phyloP scores from a whole-genome alignment of 2,888 invertebrate genomes.

The Spisula solida region DNA sequence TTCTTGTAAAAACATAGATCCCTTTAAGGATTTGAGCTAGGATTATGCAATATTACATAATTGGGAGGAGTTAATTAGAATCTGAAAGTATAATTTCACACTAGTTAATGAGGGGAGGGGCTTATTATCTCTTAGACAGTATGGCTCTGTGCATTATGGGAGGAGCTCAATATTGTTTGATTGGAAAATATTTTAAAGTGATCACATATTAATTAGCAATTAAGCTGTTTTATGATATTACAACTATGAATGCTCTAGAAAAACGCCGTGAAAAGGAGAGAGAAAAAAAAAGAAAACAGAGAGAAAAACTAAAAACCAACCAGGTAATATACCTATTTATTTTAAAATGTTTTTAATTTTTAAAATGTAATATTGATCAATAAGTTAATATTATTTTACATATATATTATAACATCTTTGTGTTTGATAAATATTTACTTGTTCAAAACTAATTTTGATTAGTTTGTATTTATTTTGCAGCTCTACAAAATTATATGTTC shows the following conservation, averaged over 20 bases:
- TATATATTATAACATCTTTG: not conserved
- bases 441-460: not conserved
- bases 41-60: no score
- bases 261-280: not conserved
- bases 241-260: not conserved
- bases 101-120: no score
- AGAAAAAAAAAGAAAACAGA: slow-evolving; percentile 17
- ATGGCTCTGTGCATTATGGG: not conserved
- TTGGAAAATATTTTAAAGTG: not conserved
- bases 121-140: not conserved
- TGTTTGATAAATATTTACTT: not conserved
- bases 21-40: no score
- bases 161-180: not conserved
- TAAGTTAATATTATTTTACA: no score
- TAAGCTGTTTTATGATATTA: not conserved
- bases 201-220: not conserved
- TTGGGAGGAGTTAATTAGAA: no score
- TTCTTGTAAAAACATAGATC: no score
- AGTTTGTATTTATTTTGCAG: no score
- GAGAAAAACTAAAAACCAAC: not conserved
- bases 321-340: not conserved
- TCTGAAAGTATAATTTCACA: no score
- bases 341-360: not conserved
- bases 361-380: not conserved
- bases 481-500: not conserved